Conservation (phyloP, 2,113 vertebrate species). For the Salvelinus fontinalis region DNA sequence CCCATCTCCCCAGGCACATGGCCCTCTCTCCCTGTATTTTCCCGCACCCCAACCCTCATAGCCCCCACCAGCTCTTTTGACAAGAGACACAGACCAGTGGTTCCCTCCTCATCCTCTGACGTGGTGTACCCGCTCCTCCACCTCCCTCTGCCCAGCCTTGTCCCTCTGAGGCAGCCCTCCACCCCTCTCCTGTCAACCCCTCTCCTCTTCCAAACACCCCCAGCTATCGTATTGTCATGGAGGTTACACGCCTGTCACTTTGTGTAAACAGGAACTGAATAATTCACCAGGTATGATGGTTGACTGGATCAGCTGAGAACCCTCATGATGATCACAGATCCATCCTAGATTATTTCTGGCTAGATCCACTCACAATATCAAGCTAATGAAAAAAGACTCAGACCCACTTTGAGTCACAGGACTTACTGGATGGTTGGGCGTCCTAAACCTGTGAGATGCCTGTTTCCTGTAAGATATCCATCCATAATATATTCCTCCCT, state of each 20-base stretch:
- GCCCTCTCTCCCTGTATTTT: too few species aligned
- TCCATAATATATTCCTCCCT: neutral
- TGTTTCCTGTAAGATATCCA: neutral
- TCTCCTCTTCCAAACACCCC: slow-evolving; percentile 28
- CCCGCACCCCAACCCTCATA: neutral
- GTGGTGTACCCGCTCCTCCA: neutral
- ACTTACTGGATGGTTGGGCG: slow-evolving; percentile 24
- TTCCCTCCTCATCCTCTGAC: too few species aligned
- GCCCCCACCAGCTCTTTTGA: neutral
- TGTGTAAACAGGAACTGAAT: too few species aligned
- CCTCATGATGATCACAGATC: slow-evolving; percentile 46
- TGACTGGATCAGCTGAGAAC: slow-evolving; percentile 64
- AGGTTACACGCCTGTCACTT: too few species aligned
- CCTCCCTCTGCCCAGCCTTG: slow-evolving; percentile 43
- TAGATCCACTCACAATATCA: slow-evolving; percentile 54
- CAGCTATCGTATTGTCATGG: slow-evolving; percentile 58
- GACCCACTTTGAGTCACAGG: slow-evolving; percentile 40
- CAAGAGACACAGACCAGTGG: too few species aligned
- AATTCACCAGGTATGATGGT: slow-evolving; percentile 57
- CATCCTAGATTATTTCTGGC: slow-evolving; percentile 33
- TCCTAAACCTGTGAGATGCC: slow-evolving; percentile 58
- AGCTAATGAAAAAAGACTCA: slow-evolving; percentile 59
- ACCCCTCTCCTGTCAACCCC: too few species aligned
- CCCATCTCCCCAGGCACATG: too few species aligned
- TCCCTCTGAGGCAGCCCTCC: slow-evolving; percentile 25